Base-by-base conservation (phyloP, 2,888 invertebrate species). In the Mantis religiosa region DNA sequence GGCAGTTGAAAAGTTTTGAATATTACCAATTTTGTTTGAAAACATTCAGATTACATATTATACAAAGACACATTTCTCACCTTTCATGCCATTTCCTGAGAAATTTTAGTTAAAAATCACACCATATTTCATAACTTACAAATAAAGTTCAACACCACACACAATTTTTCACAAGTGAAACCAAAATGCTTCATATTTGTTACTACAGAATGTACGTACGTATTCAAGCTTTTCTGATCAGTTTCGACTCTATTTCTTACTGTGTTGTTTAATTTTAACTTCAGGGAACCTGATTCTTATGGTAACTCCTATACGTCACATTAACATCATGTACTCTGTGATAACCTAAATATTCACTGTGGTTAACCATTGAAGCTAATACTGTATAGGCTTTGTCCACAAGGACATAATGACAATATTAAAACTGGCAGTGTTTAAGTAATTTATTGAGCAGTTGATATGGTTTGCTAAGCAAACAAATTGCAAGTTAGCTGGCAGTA, bases 401-500 rank as follows among this genome's bases (percentile, higher is more conserved):
- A 54, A 54, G 81, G 87, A 87, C 87, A 82, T 34, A 87, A 82
- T 86, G 28, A 86, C 54, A 81, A 30, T 81, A 71, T 54, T 81
- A 82, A 30, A 41, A 87, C 34, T 87, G 87, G 87, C 87, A 87
- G 87, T 87, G 87, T 82, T 82, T 20, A 87, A 34, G 81, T 81
- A 85, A 85, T 84, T 27, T n/a, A 34, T 88, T 88, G 88, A 88
- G 88, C 88, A 88, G 84, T 84, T 88, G 84, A 84, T 34, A 81
- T 34, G 71, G 71, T 84, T 82, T 85, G 85, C 12, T 14, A 15
- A 25, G 87, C 25, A 81, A 30, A 28, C 28, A 84, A 86, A 85
- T 83, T 86, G 30, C 86, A 89, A 85, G 82, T 88, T 89, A 85
- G 71, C 34, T 89, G 89, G 89, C 89, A 89, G 89, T 87, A 83